These are phyloP conservation scores for Pomatorhinus ruficollis DNA, from an alignment of 2,113 vertebrate species.

Conservation along the genomic window DNA sequence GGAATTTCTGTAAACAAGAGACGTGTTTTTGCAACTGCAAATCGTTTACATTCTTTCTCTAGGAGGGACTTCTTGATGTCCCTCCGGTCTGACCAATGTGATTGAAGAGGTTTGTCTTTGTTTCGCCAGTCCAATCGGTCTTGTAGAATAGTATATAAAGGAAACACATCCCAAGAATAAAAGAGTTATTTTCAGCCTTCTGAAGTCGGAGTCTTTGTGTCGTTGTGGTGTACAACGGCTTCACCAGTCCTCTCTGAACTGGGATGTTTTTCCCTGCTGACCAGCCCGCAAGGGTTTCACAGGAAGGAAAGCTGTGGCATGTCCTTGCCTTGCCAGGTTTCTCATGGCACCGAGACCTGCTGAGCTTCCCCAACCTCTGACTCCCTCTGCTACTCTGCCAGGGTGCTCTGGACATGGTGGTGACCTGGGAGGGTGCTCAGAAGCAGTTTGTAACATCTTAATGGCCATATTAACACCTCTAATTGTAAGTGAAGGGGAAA, in stretches of 20 bases:
- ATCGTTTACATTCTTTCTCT: too few relatives aligned
- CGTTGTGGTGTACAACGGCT: too few relatives aligned
- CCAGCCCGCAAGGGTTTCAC: fast-evolving
- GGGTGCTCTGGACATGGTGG: fast-evolving
- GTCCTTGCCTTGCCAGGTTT: not conserved
- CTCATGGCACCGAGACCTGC: not conserved
- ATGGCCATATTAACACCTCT: conserved; percentile 23
- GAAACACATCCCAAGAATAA: too few relatives aligned
- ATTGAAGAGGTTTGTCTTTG: too few relatives aligned
- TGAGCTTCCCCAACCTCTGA: not conserved
- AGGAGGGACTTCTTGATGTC: too few relatives aligned
- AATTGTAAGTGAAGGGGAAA: conserved; percentile 31
- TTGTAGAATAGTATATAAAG: too few relatives aligned
- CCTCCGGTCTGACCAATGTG: too few relatives aligned
- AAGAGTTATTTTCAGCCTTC: too few relatives aligned
- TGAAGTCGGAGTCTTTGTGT: too few relatives aligned
- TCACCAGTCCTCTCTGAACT: not conserved
- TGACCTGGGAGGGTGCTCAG: not conserved
- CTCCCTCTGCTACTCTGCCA: not conserved
- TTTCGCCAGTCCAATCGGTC: too few relatives aligned
- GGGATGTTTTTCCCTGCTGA: fast-evolving
- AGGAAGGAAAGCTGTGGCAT: not conserved
- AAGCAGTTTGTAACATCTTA: not conserved
- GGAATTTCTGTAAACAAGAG: too few relatives aligned
- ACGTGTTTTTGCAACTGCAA: too few relatives aligned